phyloP scores from a whole-genome alignment of 2,888 invertebrate genomes.

The Trileptium ribeirensis region DNA sequence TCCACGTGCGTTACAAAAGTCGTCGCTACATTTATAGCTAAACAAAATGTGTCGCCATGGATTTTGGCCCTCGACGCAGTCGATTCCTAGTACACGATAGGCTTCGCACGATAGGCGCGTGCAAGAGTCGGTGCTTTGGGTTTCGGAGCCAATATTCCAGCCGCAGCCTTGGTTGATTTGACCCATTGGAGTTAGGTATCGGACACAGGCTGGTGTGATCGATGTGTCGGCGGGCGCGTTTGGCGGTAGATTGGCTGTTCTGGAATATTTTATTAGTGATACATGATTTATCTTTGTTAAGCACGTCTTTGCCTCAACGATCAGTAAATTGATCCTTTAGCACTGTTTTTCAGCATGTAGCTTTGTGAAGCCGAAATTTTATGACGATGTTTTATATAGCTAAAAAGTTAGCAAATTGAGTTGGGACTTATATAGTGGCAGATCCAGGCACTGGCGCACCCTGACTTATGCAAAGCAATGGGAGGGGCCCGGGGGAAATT shows the following conservation, averaged over 20 bases:
- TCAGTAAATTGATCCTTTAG: no score
- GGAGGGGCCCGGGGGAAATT: no score
- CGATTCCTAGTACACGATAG: background rate
- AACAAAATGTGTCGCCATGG: background rate
- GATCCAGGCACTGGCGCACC: no score
- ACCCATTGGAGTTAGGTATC: background rate
- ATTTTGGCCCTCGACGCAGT: background rate
- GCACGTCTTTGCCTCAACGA: no score
- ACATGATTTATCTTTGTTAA: no score
- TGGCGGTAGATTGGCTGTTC: background rate
- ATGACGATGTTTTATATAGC: no score
- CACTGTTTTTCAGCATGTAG: no score
- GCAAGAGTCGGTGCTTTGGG: background rate
- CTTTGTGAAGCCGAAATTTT: no score
- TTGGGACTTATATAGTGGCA: no score
- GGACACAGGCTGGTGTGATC: background rate
- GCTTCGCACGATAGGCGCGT: background rate
- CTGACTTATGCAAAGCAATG: no score
- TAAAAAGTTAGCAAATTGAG: no score
- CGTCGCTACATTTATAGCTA: background rate
- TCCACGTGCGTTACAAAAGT: background rate
- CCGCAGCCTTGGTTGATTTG: slow-evolving; percentile 2
- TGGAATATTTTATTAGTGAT: background rate
- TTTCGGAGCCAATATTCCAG: background rate
- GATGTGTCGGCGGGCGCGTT: background rate